phyloP scores from a whole-genome alignment of 1,140 invertebrate genomes.

The Ips nitidus region DNA sequence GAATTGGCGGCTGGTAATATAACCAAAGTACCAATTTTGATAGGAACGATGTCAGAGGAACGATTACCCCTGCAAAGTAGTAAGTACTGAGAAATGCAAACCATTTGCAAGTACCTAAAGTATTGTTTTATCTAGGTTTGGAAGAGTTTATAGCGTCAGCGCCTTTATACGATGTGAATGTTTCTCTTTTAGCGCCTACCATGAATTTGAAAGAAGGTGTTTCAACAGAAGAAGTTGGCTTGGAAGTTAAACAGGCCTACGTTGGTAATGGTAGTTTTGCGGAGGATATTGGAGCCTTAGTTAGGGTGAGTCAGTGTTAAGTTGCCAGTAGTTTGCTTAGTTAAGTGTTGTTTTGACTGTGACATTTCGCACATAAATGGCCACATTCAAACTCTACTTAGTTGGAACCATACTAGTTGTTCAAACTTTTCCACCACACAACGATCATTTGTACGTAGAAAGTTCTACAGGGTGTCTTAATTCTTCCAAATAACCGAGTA shows the following conservation, averaged over 20 bases:
- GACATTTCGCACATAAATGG: too few relatives aligned
- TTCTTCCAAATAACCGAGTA: too few relatives aligned
- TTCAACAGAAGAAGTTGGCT: neutral
- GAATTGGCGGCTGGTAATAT: constrained; percentile 27
- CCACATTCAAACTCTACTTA: too few relatives aligned
- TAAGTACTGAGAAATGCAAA: neutral
- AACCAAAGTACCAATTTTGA: constrained; percentile 29
- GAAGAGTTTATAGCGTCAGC: neutral
- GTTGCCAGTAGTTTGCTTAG: too few relatives aligned
- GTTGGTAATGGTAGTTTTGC: constrained; percentile 14
- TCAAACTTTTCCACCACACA: too few relatives aligned
- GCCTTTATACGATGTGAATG: constrained; percentile 1
- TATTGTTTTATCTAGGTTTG: constrained; percentile 6
- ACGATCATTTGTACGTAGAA: too few relatives aligned
- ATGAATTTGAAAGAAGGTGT: constrained; percentile 2
- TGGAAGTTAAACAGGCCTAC: constrained; percentile 11
- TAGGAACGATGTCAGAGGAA: constrained; percentile 32
- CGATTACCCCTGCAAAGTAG: neutral
- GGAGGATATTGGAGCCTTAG: constrained; percentile 8
- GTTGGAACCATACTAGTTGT: too few relatives aligned
- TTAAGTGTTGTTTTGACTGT: too few relatives aligned
- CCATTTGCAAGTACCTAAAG: neutral
- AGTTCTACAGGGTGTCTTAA: too few relatives aligned
- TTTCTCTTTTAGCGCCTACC: constrained; percentile 7
- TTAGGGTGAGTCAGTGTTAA: constrained; percentile 9